Conservation (phyloP, 2,797 vertebrate genomes). For the Rhynchonycteris naso region DNA sequence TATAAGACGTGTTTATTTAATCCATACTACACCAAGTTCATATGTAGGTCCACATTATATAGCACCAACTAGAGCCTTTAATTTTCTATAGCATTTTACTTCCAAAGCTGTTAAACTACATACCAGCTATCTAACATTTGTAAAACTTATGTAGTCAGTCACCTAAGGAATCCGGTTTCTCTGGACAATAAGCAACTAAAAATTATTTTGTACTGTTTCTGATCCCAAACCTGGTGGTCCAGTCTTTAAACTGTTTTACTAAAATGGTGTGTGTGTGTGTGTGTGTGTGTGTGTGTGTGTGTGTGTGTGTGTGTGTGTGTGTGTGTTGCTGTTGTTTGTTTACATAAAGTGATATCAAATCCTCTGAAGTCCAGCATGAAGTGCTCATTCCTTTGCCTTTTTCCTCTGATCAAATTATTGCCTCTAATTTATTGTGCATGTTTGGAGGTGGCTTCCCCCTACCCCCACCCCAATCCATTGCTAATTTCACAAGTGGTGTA, state of each 20-base stretch:
- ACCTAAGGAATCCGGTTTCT: neutral
- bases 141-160: neutral
- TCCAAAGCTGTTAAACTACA: neutral
- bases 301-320: too few relatives aligned
- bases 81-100: neutral
- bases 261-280: neutral
- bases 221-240: neutral
- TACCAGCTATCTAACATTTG: neutral
- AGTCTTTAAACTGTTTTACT: neutral
- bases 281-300: neutral
- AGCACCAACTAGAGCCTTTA: neutral
- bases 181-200: neutral
- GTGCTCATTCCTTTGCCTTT: neutral
- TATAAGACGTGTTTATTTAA: neutral
- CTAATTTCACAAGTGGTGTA: slow-evolving; percentile 13
- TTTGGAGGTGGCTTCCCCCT: neutral
- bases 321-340: neutral
- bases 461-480: neutral
- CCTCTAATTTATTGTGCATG: neutral
- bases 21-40: neutral
- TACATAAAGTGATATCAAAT: neutral
- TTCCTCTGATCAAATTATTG: slow-evolving; percentile 10
- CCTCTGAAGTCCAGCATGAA: neutral
- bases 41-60: neutral
- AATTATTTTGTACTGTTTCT: neutral